Evolutionary conservation across 2,888 invertebrate species (phyloP).

Genomic region (Galerucella pusilla): DNA sequence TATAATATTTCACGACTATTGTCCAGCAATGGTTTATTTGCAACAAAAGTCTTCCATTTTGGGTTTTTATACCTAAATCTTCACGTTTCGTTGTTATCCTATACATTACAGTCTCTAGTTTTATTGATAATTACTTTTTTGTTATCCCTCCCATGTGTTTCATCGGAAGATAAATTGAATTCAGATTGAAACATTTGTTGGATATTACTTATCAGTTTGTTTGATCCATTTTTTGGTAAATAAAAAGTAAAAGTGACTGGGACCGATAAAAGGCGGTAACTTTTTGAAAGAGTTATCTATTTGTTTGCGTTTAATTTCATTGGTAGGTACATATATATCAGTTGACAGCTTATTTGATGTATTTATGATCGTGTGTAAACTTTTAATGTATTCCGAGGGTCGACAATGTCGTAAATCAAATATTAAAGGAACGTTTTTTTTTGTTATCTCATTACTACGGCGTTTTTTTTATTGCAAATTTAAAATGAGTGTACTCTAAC

Average conservation of each 20-base stretch:
- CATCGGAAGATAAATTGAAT: neutral
- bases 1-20: too few relatives aligned
- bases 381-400: neutral
- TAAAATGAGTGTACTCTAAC: neutral
- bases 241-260: neutral
- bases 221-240: conserved; percentile 1
- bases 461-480: neutral
- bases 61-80: too few relatives aligned
- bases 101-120: neutral
- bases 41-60: too few relatives aligned
- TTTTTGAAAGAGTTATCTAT: neutral
- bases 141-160: neutral
- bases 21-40: too few relatives aligned
- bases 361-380: neutral
- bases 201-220: conserved; percentile 1
- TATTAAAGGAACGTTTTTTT: neutral
- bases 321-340: neutral
- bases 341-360: conserved; percentile 10
- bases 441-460: neutral
- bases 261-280: conserved; percentile 6
- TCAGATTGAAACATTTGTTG: neutral
- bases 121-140: too few relatives aligned
- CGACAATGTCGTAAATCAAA: neutral
- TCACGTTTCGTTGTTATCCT: too few relatives aligned
- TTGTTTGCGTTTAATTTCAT: conserved; percentile 14